phyloP scores from a whole-genome alignment of 2,113 vertebrate species.

The Pan troglodytes region DNA sequence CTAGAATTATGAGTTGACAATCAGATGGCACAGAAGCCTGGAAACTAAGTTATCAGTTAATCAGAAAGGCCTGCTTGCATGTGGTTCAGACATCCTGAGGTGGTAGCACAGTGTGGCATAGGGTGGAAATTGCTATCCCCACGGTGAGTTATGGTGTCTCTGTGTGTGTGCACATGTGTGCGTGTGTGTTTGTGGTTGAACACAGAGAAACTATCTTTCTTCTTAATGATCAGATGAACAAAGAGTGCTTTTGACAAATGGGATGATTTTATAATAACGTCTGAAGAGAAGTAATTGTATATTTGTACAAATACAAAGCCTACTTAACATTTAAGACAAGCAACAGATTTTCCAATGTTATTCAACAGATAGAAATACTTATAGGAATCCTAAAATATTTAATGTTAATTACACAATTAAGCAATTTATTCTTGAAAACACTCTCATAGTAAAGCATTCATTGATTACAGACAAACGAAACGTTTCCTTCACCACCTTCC shows the following conservation, averaged over 20 bases:
- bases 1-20: conserved; percentile 66
- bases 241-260: background rate
- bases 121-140: conserved; percentile 42
- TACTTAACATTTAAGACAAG: background rate
- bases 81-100: conserved; percentile 75
- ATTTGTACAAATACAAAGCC: background rate
- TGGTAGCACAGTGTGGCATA: background rate
- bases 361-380: background rate
- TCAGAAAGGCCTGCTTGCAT: conserved; percentile 55
- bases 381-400: background rate
- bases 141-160: background rate
- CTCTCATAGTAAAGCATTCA: background rate
- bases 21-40: conserved; percentile 65
- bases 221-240: background rate
- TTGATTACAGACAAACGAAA: background rate
- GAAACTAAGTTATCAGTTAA: conserved; percentile 24
- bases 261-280: background rate
- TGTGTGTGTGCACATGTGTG: background rate
- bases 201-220: background rate
- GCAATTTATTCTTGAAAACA: background rate
- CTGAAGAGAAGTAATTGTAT: background rate
- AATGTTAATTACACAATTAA: background rate
- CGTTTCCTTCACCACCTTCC: background rate
- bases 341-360: background rate
- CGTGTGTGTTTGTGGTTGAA: background rate